Evolutionary conservation across 1,140 invertebrate genomes (phyloP), one percentile per base, ranked within the genome.

Genomic region (Battus philenor): DNA sequence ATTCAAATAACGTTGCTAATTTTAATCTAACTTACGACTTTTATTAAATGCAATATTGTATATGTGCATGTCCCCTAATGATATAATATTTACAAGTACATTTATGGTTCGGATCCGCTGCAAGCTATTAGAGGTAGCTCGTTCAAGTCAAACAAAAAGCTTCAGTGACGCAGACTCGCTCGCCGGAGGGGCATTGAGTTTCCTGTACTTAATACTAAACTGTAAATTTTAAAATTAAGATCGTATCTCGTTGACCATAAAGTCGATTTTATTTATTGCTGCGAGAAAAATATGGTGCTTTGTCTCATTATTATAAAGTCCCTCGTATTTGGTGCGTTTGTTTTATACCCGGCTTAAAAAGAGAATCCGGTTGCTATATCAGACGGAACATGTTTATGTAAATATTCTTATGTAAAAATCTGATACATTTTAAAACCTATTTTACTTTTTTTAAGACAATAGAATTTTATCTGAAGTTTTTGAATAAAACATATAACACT

Each of bases 51-150:
- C n/a, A n/a, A n/a, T n/a, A n/a, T n/a, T n/a, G n/a, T n/a, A n/a
- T 13, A 9, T 26, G 24, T 26, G 8, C 6, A 57, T 64, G 49
- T 62, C 39, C 52, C 58, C 67, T 69, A 72, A 58, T 73, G 65
- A 75, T 75, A 79, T 72, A 84, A 84, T 80, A 79, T 80, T 80
- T 76, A 78, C 77, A 73, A 80, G 77, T 75, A 58, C 64, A 84
- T 75, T 77, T 83, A 41, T 41, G 77, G 69, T 73, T 65, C 51
- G 65, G 70, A 80, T 79, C 63, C 69, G 72, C 72, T 76, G 78
- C 71, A 79, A 80, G 76, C 76, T 82, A 77, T 84, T 84, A 82
- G 68, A 82, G 74, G 73, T 73, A 79, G 68, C 80, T 73, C 77
- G 38, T 80, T 81, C 72, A 84, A 59, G 57, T 73, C 72, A 78